Conservation (phyloP, 1,140 invertebrate species). For the Melitaea cinxia region DNA sequence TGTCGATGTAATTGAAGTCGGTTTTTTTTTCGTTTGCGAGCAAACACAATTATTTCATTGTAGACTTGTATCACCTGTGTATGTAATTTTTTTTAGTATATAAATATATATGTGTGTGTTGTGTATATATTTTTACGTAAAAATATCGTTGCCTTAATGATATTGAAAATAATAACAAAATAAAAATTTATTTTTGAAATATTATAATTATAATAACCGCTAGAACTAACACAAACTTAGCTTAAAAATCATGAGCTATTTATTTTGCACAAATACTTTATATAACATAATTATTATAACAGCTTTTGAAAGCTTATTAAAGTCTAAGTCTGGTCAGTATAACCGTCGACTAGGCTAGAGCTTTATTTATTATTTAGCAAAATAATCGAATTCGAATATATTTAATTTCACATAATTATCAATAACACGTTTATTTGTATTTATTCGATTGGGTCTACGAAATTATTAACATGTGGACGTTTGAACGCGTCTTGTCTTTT, state of each 20-base stretch:
- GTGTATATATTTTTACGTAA: too few relatives aligned
- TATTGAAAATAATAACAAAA: too few relatives aligned
- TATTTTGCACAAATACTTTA: background rate
- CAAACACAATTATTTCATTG: too few relatives aligned
- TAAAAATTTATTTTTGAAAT: too few relatives aligned
- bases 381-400: background rate
- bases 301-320: background rate
- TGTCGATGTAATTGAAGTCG: too few relatives aligned
- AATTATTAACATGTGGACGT: background rate
- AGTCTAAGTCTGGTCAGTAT: background rate
- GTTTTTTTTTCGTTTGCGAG: too few relatives aligned
- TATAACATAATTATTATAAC: background rate
- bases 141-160: too few relatives aligned
- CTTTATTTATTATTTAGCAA: constrained; percentile 1
- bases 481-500: background rate
- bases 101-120: too few relatives aligned
- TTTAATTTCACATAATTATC: background rate
- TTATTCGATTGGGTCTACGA: background rate
- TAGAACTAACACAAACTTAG: background rate
- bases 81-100: too few relatives aligned
- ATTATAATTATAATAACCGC: too few relatives aligned
- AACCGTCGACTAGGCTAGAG: background rate
- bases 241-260: background rate
- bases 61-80: too few relatives aligned
- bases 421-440: background rate